These are phyloP conservation scores for Microplitis deprimator DNA, from an alignment of 2,888 invertebrate species.

Conservation along the genomic window DNA sequence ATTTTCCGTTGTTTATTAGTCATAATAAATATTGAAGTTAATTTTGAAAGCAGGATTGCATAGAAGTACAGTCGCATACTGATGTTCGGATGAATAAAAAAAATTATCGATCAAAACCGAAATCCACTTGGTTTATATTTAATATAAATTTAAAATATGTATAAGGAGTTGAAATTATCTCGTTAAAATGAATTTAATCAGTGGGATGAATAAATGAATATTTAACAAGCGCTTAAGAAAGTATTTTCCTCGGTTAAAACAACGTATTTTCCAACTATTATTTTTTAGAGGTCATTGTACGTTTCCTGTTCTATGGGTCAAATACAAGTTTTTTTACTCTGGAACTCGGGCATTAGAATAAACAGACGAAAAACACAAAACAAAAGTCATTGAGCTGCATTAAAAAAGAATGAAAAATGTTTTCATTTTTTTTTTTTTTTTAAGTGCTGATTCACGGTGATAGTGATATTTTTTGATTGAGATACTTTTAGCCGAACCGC, in stretches of 20 bases:
- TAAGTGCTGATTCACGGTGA: not conserved
- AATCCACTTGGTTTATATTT: not conserved
- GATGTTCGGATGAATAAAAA: not conserved
- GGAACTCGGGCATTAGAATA: too few species aligned
- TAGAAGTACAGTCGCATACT: not conserved
- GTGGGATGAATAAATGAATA: constrained; percentile 6
- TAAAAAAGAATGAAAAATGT: not conserved
- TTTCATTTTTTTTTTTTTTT: not conserved
- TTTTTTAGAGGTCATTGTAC: not conserved
- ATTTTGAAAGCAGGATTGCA: too few species aligned
- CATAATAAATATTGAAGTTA: too few species aligned
- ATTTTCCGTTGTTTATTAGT: too few species aligned
- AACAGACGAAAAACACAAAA: not conserved
- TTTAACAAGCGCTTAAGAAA: not conserved
- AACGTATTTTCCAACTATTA: not conserved
- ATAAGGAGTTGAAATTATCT: not conserved
- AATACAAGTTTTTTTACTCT: not conserved
- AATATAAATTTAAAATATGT: not conserved
- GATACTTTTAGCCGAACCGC: not conserved
- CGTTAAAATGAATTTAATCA: not conserved
- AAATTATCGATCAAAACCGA: not conserved
- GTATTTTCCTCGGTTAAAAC: not conserved
- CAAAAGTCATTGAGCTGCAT: not conserved
- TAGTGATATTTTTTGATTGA: not conserved
- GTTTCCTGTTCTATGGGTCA: not conserved